A percentile compares a stretch with the other conserved stretches of the same genome.
Evolutionary conservation across 1,140 invertebrate genomes (phyloP).

Genomic region (Diachasma alloeum): DNA sequence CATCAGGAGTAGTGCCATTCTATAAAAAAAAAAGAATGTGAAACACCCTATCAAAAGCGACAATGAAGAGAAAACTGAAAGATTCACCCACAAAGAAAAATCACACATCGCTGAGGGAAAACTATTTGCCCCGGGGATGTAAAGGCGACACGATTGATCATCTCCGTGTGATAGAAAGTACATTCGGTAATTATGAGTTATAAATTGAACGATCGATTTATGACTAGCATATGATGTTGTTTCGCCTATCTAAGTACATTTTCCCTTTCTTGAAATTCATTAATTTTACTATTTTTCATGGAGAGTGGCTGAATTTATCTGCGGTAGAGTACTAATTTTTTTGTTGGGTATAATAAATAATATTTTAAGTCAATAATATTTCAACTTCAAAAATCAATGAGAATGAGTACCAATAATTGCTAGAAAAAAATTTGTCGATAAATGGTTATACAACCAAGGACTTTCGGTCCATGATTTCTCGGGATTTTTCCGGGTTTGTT

Average conservation of each 20-base stretch:
- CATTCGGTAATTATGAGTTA: background rate
- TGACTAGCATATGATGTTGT: background rate
- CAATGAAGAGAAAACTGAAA: background rate
- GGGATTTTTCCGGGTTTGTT: too few relatives aligned
- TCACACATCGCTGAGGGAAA: background rate
- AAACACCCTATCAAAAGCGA: background rate
- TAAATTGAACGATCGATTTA: background rate
- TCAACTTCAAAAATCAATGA: background rate
- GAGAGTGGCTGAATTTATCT: background rate
- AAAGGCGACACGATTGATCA: background rate
- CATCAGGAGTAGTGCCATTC: slow-evolving; percentile 8
- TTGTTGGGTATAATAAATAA: background rate
- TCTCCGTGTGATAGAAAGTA: background rate
- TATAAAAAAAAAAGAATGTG: background rate
- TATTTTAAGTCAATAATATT: background rate
- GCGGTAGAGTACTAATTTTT: background rate
- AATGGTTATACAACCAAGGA: too few relatives aligned
- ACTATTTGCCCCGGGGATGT: background rate
- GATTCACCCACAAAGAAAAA: background rate
- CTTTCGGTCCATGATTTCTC: too few relatives aligned
- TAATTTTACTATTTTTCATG: background rate
- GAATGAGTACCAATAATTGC: too few relatives aligned
- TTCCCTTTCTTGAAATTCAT: background rate
- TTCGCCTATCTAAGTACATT: background rate
- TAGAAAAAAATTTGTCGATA: too few relatives aligned